Evolutionary conservation across 2,888 invertebrate genomes (phyloP).

Genomic region (Drosophila rubida): DNA sequence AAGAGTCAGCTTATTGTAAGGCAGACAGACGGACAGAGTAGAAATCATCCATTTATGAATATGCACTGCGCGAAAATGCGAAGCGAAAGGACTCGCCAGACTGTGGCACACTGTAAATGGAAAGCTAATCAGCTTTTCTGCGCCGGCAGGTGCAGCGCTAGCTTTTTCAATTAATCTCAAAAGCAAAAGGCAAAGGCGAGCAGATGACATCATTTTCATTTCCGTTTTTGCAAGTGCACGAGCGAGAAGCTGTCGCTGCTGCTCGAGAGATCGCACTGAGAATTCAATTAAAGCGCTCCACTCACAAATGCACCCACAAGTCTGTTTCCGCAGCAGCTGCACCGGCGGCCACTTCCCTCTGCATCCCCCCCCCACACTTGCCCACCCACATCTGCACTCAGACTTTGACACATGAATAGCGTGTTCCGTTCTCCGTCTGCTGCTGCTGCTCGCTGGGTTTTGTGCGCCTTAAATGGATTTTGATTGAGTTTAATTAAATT

Average conservation of each 20-base stretch:
- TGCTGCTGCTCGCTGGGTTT: slow-evolving; percentile 35
- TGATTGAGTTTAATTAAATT: slow-evolving; percentile 85
- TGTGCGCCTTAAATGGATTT: slow-evolving; percentile 82
- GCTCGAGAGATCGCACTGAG: slow-evolving; percentile 39
- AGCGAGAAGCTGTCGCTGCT: no score
- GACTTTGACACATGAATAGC: slow-evolving; percentile 12
- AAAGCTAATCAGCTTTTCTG: slow-evolving; percentile 68
- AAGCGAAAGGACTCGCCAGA: not conserved
- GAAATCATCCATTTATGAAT: slow-evolving; percentile 55
- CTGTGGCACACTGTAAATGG: slow-evolving; percentile 46
- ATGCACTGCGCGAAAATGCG: slow-evolving; percentile 36
- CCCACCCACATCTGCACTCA: not conserved
- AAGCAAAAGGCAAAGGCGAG: slow-evolving; percentile 36
- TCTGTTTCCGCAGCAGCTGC: no score
- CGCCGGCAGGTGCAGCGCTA: slow-evolving; percentile 55
- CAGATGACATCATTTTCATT: slow-evolving; percentile 78
- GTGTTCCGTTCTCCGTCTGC: no score
- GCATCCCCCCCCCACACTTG: no score
- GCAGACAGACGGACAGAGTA: slow-evolving; percentile 19
- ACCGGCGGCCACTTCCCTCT: no score
- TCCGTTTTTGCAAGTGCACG: slow-evolving; percentile 61
- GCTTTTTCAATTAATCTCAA: slow-evolving; percentile 32
- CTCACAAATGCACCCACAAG: slow-evolving; percentile 58
- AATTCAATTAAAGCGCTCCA: slow-evolving; percentile 71
- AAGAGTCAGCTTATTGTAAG: slow-evolving; percentile 54